phyloP scores from a whole-genome alignment of 2,113 vertebrate genomes.

The Tautogolabrus adspersus region DNA sequence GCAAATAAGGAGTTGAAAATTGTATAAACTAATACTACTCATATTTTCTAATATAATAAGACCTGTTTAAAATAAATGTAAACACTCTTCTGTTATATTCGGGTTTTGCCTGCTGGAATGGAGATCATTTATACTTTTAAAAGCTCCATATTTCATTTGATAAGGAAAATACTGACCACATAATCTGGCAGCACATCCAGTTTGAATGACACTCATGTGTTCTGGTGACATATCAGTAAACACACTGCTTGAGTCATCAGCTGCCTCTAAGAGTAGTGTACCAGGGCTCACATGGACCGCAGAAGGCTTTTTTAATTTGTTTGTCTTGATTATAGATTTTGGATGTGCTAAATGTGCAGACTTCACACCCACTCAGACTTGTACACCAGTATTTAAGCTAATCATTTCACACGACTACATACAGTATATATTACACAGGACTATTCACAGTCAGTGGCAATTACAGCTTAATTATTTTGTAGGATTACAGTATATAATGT shows the following conservation, averaged over 20 bases:
- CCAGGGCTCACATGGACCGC: conserved; percentile 22
- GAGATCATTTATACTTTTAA: conserved; percentile 6
- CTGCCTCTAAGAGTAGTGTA: conserved; percentile 29
- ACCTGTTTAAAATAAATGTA: not conserved
- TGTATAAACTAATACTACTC: not conserved
- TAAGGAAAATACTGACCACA: conserved; percentile 17
- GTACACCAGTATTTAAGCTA: conserved; percentile 55
- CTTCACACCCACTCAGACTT: conserved; percentile 17
- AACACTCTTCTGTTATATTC: not conserved
- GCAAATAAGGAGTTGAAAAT: not conserved
- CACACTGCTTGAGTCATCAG: conserved; percentile 38
- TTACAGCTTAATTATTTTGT: conserved; percentile 32
- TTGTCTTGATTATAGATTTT: conserved; percentile 30
- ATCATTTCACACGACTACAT: conserved; percentile 17
- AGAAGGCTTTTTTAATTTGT: conserved; percentile 12
- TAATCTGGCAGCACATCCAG: conserved; percentile 27
- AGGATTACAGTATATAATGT: conserved; percentile 31
- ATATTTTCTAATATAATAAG: no score
- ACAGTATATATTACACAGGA: conserved; percentile 17
- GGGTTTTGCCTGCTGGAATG: not conserved
- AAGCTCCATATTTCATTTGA: conserved; percentile 20
- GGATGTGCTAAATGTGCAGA: conserved; percentile 25
- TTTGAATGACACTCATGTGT: conserved; percentile 28
- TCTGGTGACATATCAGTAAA: conserved; percentile 8
- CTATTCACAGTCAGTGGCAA: conserved; percentile 34